Percentiles rank a stretch among this genome's conserved stretches.
phyloP scores from a whole-genome alignment of 2,888 invertebrate genomes.

The Pharmacophagus antenor region DNA sequence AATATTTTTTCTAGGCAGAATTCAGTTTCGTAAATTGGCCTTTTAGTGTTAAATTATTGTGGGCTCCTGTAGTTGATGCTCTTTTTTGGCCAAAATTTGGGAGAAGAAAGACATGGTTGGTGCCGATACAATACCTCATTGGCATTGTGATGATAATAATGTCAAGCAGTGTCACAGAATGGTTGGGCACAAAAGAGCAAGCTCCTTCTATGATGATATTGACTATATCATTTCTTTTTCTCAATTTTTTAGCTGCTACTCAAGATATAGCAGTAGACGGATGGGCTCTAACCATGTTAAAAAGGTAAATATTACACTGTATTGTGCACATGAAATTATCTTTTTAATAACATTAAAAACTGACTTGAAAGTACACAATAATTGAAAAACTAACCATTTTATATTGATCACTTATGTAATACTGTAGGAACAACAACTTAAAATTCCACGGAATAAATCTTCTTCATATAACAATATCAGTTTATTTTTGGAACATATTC shows the following conservation, averaged over 20 bases:
- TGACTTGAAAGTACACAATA: not conserved
- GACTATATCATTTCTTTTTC: slow-evolving; percentile 91
- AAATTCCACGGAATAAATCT: not conserved
- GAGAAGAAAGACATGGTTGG: slow-evolving; percentile 96
- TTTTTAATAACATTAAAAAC: not conserved
- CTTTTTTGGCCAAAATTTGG: slow-evolving; percentile 92
- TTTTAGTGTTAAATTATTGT: slow-evolving; percentile 94
- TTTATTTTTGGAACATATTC: not conserved
- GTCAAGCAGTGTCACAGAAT: slow-evolving; percentile 86
- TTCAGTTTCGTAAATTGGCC: slow-evolving; percentile 98
- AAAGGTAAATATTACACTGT: slow-evolving; percentile 85
- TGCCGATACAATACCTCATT: slow-evolving; percentile 95
- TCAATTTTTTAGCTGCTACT: slow-evolving; percentile 98
- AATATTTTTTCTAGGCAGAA: slow-evolving; percentile 83
- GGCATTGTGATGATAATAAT: slow-evolving; percentile 94
- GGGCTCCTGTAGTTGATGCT: slow-evolving; percentile 99
- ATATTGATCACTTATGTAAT: too few species aligned
- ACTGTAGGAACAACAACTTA: too few species aligned
- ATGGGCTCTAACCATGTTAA: slow-evolving; percentile 99
- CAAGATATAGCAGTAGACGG: slow-evolving; percentile 99
- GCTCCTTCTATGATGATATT: slow-evolving; percentile 88
- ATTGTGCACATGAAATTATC: not conserved
- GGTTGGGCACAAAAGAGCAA: slow-evolving; percentile 85
- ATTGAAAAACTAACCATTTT: too few species aligned
- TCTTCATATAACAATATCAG: not conserved